phyloP scores from a whole-genome alignment of 2,797 vertebrate species.

The Artibeus jamaicensis region DNA sequence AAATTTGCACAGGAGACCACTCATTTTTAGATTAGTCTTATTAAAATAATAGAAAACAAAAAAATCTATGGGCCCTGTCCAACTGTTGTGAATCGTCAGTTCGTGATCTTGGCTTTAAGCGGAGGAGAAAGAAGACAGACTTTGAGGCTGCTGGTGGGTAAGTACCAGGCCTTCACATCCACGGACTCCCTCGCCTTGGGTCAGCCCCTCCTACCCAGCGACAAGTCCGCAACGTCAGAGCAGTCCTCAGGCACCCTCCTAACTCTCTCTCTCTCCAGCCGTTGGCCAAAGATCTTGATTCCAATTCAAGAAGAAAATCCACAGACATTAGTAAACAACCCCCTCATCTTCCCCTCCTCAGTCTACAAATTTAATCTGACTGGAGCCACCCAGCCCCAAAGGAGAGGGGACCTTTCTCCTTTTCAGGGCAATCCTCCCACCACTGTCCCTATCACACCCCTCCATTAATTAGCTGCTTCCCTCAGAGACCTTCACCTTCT shows the following conservation, averaged over 20 bases:
- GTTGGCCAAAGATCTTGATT: not conserved
- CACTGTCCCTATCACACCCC: not conserved
- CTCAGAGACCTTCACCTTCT: not conserved
- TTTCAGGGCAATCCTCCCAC: not conserved
- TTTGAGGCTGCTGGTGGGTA: not conserved
- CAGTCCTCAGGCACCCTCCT: not conserved
- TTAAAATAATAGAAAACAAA: not conserved
- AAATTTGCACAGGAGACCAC: not conserved
- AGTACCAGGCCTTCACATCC: accelerated
- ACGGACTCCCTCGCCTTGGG: not conserved
- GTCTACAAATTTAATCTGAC: not conserved
- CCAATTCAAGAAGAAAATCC: not conserved
- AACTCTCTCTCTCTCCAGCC: not conserved
- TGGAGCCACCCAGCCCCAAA: not conserved
- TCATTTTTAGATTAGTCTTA: not conserved
- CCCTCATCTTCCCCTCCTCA: not conserved
- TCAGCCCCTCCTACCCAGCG: not conserved
- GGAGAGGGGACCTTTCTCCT: not conserved
- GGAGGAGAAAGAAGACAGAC: not conserved
- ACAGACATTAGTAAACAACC: not conserved
- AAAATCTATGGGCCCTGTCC: not conserved
- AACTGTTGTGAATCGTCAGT: not conserved
- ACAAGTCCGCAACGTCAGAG: not conserved
- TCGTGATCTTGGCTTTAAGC: not conserved
- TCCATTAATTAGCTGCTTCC: not conserved